Conservation (phyloP, 2,797 vertebrate genomes). For the Hippopotamyrus pictus region DNA sequence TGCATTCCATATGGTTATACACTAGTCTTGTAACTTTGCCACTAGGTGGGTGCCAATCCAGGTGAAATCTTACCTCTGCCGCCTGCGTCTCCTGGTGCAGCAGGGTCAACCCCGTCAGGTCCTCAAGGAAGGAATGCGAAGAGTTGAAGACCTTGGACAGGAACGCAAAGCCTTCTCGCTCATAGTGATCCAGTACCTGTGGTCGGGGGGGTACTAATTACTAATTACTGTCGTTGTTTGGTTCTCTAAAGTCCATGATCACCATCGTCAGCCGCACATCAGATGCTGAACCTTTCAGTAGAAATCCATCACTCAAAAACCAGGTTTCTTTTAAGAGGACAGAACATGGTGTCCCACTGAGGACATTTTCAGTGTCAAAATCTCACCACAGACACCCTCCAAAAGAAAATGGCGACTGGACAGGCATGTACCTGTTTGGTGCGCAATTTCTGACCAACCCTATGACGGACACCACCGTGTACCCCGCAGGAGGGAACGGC, state of each 20-base stretch:
- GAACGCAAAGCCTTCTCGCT: slow-evolving; percentile 87
- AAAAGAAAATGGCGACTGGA: background rate
- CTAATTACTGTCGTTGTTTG: background rate
- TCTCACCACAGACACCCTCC: background rate
- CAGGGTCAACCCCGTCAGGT: slow-evolving; percentile 89
- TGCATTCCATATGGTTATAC: background rate
- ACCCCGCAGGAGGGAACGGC: background rate
- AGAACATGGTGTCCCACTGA: background rate
- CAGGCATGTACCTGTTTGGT: background rate
- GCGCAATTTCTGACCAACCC: background rate
- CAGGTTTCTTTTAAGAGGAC: background rate
- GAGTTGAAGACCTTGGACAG: slow-evolving; percentile 93
- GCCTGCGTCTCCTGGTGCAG: slow-evolving; percentile 96
- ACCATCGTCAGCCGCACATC: background rate
- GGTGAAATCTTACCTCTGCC: slow-evolving; percentile 78
- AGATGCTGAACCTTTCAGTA: background rate
- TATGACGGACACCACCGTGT: background rate
- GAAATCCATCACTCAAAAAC: background rate
- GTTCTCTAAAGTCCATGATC: background rate
- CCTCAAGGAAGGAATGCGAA: slow-evolving; percentile 97
- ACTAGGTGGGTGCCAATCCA: background rate
- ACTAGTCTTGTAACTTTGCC: background rate
- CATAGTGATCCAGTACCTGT: slow-evolving; percentile 89
- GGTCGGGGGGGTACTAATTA: background rate
- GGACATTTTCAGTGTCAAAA: background rate